Base-by-base conservation (phyloP, 2,797 vertebrate species). In the Lateolabrax maculatus region DNA sequence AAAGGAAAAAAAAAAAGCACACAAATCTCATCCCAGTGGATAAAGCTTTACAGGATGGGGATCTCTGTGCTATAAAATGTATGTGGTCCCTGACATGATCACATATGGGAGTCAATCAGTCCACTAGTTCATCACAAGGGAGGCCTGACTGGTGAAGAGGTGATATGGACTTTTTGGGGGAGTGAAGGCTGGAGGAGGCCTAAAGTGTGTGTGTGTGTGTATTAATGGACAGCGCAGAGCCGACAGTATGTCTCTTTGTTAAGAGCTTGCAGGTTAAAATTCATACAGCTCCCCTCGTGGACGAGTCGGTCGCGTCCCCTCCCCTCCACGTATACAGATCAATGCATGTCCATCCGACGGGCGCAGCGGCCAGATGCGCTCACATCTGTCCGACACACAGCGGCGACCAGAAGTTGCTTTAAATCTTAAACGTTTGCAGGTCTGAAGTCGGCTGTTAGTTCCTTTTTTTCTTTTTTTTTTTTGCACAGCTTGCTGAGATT, bases 241-340 rank as follows among this genome's bases (percentile, higher is more conserved):
- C 7, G 53, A 67, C 41, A 51, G 19, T 57, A 31, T 39, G 10
- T 53, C n/a, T 44, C 48, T 37, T 23, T 51, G 72, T 71, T 36
- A 41, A 25, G 36, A 39, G n/a, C 41, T 52, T 46, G 11, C 25
- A 7, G 10, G 16, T 29, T 41, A 36, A 84, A 58, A n/a, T n/a
- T 49, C 56, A 46, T 18, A 58, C 23, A 86, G 87, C 84, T 80
- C 86, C 88, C 85, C 86, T 43, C 34, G 71, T 75, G 84, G 86
- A 62, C 77, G 55, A 13, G 76, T 31, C 15, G 39, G 67, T 66
- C 62, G 44, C 19, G 57, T 80, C 79, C 83, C 80, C 79, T 89
- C 89, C 89, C 85, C 90, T 93, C 93, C 93, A 94, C 93, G 93
- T 94, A 88, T 89, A 86, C 93, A 93, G 61, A 87, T 80, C 64